phyloP scores from a whole-genome alignment of 2,113 vertebrate genomes.

The Sialia sialis region DNA sequence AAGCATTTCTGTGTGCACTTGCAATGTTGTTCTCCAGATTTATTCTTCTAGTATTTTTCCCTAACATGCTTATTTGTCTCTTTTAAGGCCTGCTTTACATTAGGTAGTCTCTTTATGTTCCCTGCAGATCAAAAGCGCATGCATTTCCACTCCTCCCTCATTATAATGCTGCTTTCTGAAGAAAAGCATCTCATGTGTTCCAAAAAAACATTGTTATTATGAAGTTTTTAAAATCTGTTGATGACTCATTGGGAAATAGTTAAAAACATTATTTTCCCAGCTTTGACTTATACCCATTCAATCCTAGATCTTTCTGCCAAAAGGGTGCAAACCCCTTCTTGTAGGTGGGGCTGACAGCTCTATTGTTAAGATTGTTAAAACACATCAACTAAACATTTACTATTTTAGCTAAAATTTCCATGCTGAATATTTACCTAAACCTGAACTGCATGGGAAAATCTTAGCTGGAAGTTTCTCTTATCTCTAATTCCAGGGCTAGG shows the following conservation, averaged over 20 bases:
- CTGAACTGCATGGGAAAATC: not conserved
- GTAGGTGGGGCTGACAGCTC: not conserved
- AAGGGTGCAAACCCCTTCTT: not conserved
- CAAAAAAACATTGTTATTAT: not conserved
- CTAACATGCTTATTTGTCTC: not conserved
- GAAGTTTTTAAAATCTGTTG: constrained; percentile 23
- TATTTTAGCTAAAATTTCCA: not conserved
- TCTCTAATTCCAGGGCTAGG: not conserved
- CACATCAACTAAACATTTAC: not conserved
- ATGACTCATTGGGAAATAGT: not conserved
- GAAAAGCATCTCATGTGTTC: not conserved
- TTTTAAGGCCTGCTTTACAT: constrained; percentile 21
- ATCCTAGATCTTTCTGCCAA: not conserved
- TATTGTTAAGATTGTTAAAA: not conserved
- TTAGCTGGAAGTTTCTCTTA: not conserved
- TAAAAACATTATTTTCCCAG: not conserved
- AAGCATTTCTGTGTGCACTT: constrained; percentile 7
- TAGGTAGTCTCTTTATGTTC: not conserved
- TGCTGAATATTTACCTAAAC: not conserved
- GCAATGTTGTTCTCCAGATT: constrained; percentile 2
- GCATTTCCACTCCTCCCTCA: not conserved
- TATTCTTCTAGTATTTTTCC: constrained; percentile 35
- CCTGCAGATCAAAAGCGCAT: constrained; percentile 17
- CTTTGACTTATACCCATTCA: not conserved
- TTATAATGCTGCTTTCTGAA: not conserved